A percentile compares a stretch with the other conserved stretches of the same genome.
Conservation (phyloP, 2,888 invertebrate species). For the Rotaria socialis region DNA sequence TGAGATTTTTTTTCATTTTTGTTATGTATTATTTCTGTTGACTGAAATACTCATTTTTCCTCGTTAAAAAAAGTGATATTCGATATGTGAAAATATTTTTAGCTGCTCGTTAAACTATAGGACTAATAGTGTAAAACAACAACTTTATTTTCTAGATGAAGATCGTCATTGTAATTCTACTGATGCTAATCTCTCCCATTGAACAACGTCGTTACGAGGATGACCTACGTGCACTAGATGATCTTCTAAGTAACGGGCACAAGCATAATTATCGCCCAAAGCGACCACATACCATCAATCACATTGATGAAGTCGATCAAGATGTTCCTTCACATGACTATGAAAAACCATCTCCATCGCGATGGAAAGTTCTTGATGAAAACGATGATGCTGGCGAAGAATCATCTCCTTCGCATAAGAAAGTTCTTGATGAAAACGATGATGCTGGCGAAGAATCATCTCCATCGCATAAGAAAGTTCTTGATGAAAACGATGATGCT, state of each 20-base stretch:
- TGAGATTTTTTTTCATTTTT: neutral
- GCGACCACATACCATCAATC: neutral
- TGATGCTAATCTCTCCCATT: neutral
- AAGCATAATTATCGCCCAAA: neutral
- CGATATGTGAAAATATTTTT: too few relatives aligned
- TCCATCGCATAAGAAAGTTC: too few relatives aligned
- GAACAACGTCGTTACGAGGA: neutral
- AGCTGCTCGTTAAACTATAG: too few relatives aligned
- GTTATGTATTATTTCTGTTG: neutral
- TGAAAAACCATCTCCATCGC: too few relatives aligned
- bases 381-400: neutral
- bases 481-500: neutral
- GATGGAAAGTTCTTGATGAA: too few relatives aligned
- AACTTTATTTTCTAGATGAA: neutral
- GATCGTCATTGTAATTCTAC: neutral
- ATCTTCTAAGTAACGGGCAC: neutral
- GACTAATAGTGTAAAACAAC: too few relatives aligned
- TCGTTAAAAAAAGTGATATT: too few relatives aligned
- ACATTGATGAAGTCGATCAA: neutral
- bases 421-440: neutral
- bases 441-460: too few relatives aligned
- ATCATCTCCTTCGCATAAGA: too few relatives aligned
- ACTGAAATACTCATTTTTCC: neutral
- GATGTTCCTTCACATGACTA: neutral
- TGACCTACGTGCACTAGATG: neutral